Evolutionary conservation across 2,888 invertebrate species (phyloP).

Genomic region (Deilephila porcellus): DNA sequence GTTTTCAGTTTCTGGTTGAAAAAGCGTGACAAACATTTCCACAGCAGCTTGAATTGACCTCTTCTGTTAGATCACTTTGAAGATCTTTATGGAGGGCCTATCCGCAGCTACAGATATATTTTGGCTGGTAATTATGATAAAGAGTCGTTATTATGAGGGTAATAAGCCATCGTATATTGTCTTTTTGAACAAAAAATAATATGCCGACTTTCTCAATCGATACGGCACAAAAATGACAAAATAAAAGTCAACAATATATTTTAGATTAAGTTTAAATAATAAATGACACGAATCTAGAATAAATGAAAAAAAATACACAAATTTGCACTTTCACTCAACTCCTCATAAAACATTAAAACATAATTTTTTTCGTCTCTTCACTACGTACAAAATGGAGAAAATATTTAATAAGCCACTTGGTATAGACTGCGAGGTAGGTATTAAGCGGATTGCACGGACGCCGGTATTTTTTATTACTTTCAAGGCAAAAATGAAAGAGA

Average conservation of each 20-base stretch:
- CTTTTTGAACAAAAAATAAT: neutral
- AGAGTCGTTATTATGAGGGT: too few relatives aligned
- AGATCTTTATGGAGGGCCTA: too few relatives aligned
- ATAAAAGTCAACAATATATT: neutral
- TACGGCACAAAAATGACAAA: too few relatives aligned
- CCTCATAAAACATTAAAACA: neutral
- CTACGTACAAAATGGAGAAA: neutral
- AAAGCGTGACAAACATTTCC: too few relatives aligned
- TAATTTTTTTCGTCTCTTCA: neutral
- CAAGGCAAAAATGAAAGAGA: conserved; percentile 16
- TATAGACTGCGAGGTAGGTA: conserved; percentile 1
- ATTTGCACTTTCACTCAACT: neutral
- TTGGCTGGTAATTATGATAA: too few relatives aligned
- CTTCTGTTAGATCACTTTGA: too few relatives aligned
- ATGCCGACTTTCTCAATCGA: neutral
- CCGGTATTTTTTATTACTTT: conserved; percentile 20
- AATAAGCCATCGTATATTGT: too few relatives aligned
- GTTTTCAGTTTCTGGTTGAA: too few relatives aligned
- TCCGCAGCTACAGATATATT: too few relatives aligned
- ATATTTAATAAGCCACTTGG: conserved; percentile 13
- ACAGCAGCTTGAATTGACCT: too few relatives aligned
- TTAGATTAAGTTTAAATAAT: neutral
- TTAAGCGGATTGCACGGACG: conserved; percentile 9
- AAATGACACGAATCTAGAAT: neutral
- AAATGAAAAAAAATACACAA: neutral